Evolutionary conservation across 2,113 vertebrate species (phyloP).

Genomic region (Planiliza haematocheilus): DNA sequence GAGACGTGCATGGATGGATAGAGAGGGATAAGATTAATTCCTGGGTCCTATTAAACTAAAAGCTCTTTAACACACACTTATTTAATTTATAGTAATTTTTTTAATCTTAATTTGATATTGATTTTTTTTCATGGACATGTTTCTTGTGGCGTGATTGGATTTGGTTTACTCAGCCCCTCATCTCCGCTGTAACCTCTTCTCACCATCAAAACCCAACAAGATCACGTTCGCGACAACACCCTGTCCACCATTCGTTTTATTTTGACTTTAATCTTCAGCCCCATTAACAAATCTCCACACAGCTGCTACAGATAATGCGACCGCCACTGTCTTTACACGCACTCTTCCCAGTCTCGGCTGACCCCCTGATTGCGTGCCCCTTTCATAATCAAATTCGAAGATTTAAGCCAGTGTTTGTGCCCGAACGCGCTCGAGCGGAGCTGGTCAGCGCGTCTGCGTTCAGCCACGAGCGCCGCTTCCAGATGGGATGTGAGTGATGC

Average conservation of each 20-base stretch:
- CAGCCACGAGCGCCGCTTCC: constrained; percentile 34
- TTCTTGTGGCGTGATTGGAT: too few species aligned
- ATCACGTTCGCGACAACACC: too few species aligned
- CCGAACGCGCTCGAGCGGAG: constrained; percentile 29
- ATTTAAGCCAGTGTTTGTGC: constrained; percentile 50
- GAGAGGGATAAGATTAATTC: constrained; percentile 2
- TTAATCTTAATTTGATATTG: neutral
- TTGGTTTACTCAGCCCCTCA: constrained; percentile 35
- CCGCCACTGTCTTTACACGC: neutral
- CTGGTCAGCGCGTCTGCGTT: constrained; percentile 51
- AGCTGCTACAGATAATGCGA: constrained; percentile 28
- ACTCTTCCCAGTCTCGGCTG: neutral
- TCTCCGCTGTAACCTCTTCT: constrained; percentile 27
- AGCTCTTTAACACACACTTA: neutral
- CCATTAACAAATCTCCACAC: neutral
- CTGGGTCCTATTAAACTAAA: constrained; percentile 16
- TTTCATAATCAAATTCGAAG: constrained; percentile 54
- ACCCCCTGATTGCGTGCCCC: constrained; percentile 45
- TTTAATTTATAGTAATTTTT: neutral
- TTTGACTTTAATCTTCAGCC: too few species aligned
- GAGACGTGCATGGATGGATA: neutral
- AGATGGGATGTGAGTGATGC: constrained; percentile 73
- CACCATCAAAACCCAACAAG: constrained; percentile 21
- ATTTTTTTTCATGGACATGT: neutral
- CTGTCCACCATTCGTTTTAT: too few species aligned